Evolutionary conservation across 92 coral and sea anemone species (phyloP), one percentile per base, ranked within the genome.

Genomic region (Porites rus): DNA sequence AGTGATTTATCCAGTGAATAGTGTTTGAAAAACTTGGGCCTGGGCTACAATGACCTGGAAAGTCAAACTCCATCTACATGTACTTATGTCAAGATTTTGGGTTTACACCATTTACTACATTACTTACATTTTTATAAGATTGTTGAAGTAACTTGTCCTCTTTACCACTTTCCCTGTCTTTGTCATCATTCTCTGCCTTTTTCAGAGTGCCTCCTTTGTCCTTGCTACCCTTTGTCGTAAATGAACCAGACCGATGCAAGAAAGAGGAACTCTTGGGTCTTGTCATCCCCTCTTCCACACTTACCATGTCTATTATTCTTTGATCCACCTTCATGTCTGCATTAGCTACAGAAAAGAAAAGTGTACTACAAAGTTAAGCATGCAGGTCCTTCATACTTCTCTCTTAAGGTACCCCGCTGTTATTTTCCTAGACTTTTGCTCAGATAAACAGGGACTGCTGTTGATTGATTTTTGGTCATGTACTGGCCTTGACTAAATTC

Each of bases 321-420:
- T 97, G 92, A 74, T 97, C 99, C 43, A 95, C 96, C 52, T 90
- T 84, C 1, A 94, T 91, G 73, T 85, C 92, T 63, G 90, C 93
- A 90, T 97, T 96, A 31, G 98, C 99, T 97, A 80, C 17, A 78
- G 72, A 58, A 9, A 38, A 4, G 5, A 38, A 38, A 38, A 4
- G 46, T 38, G 46, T 4, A 38, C 0, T 7, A 65, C 75, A 53
- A 25, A 13, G 61, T 8, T 16, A 61, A 52, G 16, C 16, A 52
- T 1, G 51, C 52, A 20, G 3, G 20, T 22, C 52, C 10, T 56
- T 14, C 3, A 56, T 10, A 10, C 61, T 56, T 16, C 61, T 56
- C 6, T 38, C 5, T 38, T 3, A 3, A 38, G 43, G 3, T 38
- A 38, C 0, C 43, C 43, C 0, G 6, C 6, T 38, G 43, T 38